phyloP scores from a whole-genome alignment of 2,113 vertebrate genomes.

The Zosterops borbonicus region DNA sequence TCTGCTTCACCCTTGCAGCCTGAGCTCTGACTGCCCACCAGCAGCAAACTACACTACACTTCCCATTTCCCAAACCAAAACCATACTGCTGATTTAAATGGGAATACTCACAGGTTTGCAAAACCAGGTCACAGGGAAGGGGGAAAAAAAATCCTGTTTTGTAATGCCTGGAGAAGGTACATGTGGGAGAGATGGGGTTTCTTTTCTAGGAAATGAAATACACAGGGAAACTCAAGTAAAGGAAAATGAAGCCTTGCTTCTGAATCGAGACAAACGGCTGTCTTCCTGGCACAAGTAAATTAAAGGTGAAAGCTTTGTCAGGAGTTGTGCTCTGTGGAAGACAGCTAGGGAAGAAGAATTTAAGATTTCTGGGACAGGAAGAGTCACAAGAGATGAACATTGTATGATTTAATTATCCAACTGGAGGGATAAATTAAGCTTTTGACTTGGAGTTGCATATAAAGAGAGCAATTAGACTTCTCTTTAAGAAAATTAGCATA shows the following conservation, averaged over 20 bases:
- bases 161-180: not conserved
- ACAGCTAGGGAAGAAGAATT: slow-evolving; percentile 11
- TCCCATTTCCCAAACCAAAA: not conserved
- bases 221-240: not conserved
- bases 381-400: not conserved
- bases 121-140: slow-evolving; percentile 20
- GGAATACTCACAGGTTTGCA: not conserved
- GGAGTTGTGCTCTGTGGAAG: slow-evolving; percentile 4
- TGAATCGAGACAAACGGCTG: not conserved
- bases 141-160: not conserved
- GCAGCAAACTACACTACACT: not conserved
- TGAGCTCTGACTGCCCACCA: not conserved
- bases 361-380: slow-evolving; percentile 32
- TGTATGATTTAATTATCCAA: slow-evolving; percentile 37
- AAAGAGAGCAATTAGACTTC: slow-evolving; percentile 29
- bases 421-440: slow-evolving; percentile 33
- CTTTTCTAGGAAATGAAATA: slow-evolving; percentile 21
- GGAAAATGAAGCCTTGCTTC: not conserved
- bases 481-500: slow-evolving; percentile 51
- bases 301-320: slow-evolving; percentile 45
- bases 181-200: not conserved
- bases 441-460: slow-evolving; percentile 41
- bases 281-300: not conserved
- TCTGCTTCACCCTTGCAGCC: not conserved
- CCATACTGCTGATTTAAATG: not conserved